These are phyloP conservation scores for Ceyx margarethae DNA, from an alignment of 2,113 vertebrate genomes.

Conservation along the genomic window DNA sequence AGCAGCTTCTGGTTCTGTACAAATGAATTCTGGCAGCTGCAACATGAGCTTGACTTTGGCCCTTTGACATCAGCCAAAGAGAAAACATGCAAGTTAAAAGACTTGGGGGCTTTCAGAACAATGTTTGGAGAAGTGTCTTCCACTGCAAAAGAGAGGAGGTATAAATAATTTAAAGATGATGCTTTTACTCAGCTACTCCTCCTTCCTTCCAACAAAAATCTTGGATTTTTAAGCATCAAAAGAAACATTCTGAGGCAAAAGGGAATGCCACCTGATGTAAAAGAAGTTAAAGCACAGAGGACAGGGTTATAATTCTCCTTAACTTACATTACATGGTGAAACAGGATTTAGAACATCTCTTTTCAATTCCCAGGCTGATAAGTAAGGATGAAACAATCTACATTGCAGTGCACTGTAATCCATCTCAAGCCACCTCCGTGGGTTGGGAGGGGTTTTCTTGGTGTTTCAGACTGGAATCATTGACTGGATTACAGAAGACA, in stretches of 20 bases:
- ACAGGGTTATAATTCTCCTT: not conserved
- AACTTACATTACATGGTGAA: not conserved
- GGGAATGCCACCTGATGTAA: not conserved
- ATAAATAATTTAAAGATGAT: constrained; percentile 17
- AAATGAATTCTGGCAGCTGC: not conserved
- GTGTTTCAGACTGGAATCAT: not conserved
- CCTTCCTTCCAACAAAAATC: not conserved
- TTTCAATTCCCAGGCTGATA: constrained; percentile 7
- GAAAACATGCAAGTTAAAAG: not conserved
- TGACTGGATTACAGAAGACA: not conserved
- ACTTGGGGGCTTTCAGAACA: not conserved
- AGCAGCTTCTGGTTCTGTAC: not conserved
- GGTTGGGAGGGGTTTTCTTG: not conserved
- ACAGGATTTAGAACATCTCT: not conserved
- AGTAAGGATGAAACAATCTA: not conserved
- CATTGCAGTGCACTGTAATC: not conserved
- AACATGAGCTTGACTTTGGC: not conserved
- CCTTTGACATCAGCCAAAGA: not conserved
- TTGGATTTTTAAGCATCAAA: not conserved
- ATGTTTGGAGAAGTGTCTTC: not conserved
- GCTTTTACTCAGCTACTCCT: not conserved
- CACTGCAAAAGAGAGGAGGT: not conserved
- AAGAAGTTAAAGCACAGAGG: not conserved
- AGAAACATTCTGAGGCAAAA: not conserved
- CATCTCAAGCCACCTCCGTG: not conserved